A percentile compares a stretch with the other conserved stretches of the same genome.
These are phyloP conservation scores for Potorous gilbertii DNA, from an alignment of 2,797 vertebrate genomes.

Conservation along the genomic window DNA sequence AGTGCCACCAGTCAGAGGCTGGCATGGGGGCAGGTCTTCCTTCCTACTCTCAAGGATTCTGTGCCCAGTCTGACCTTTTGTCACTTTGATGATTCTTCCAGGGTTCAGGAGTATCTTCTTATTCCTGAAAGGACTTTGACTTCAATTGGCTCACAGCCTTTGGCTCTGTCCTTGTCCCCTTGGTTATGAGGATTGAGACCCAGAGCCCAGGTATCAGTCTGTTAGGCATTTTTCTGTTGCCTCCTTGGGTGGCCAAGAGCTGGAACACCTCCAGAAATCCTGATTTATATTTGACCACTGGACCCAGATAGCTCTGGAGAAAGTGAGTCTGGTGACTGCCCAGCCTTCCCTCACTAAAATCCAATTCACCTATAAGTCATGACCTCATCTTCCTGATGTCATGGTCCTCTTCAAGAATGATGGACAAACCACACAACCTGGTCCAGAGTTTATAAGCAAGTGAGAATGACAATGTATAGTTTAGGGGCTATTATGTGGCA, in stretches of 20 bases:
- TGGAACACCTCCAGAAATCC: no score
- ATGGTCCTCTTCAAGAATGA: no score
- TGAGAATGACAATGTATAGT: constrained; percentile 14
- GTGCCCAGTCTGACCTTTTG: constrained; percentile 12
- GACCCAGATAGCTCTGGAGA: no score
- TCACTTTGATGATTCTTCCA: constrained; percentile 17
- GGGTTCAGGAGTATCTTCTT: not conserved
- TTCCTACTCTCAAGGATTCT: constrained; percentile 61
- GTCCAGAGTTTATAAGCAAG: constrained; percentile 10
- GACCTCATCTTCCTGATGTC: no score
- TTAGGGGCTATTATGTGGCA: constrained; percentile 28
- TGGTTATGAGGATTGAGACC: constrained; percentile 31
- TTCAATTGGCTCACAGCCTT: not conserved
- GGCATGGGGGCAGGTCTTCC: not conserved
- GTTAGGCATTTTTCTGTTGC: constrained; percentile 20
- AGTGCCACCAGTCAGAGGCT: not conserved
- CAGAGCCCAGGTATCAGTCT: constrained; percentile 9
- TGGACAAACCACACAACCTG: not conserved
- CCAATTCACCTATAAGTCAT: no score
- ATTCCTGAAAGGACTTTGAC: constrained; percentile 14
- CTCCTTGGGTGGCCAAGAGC: not conserved
- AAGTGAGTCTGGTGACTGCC: no score
- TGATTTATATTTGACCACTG: no score
- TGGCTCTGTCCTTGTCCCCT: not conserved
- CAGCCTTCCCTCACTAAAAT: no score